Evolutionary conservation across 2,888 invertebrate species (phyloP).

Genomic region (Pediacus dermestoides): DNA sequence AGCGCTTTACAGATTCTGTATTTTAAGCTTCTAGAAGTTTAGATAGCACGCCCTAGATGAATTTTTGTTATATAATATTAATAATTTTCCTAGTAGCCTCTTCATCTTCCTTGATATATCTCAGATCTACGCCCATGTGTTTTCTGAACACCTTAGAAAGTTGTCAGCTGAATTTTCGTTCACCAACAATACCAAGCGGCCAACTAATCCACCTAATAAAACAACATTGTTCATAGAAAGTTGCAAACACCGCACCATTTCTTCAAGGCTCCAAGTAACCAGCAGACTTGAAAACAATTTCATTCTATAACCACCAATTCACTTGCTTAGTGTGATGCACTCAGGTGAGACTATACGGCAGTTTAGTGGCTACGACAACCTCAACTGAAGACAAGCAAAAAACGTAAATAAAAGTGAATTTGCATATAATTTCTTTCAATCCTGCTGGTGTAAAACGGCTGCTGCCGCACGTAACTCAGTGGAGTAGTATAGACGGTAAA

Average conservation of each 20-base stretch:
- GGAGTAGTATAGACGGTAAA: too few species aligned
- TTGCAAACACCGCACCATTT: constrained; percentile 1
- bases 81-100: too few species aligned
- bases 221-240: not conserved
- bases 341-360: constrained; percentile 2
- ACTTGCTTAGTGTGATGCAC: constrained; percentile 7
- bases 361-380: too few species aligned
- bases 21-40: too few species aligned
- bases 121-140: constrained; percentile 1
- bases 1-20: too few species aligned
- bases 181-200: not conserved
- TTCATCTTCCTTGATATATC: too few species aligned
- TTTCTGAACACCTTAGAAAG: constrained; percentile 6
- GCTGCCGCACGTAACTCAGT: not conserved
- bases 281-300: constrained; percentile 6
- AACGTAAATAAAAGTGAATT: not conserved
- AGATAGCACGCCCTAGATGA: too few species aligned
- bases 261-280: not conserved
- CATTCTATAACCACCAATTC: constrained; percentile 6
- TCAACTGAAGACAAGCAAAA: not conserved
- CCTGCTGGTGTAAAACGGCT: not conserved
- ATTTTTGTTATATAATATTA: too few species aligned
- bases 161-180: not conserved
- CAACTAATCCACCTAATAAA: too few species aligned
- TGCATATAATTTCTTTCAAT: not conserved